Conservation (phyloP, 2,797 vertebrate species). For the Acrossocheilus wenchowensis region DNA sequence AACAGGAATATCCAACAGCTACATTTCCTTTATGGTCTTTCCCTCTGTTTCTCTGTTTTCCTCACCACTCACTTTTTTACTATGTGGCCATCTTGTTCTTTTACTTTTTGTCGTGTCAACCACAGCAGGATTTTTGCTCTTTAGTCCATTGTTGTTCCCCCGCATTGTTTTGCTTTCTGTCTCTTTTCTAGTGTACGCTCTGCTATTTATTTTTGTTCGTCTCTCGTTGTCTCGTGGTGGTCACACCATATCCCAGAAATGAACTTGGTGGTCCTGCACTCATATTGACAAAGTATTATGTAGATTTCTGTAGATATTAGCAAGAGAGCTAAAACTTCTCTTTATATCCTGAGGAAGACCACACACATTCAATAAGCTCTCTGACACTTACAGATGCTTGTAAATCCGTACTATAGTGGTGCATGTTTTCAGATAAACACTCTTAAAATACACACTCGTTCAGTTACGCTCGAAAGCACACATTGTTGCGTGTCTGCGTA, state of each 20-base stretch:
- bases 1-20: conserved; percentile 37
- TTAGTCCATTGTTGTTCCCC: conserved; percentile 12
- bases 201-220: conserved; percentile 33
- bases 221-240: conserved; percentile 37
- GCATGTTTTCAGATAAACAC: conserved; percentile 29
- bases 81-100: background rate
- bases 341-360: conserved; percentile 24
- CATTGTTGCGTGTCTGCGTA: background rate
- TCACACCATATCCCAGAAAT: conserved; percentile 41
- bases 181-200: conserved; percentile 15
- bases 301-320: conserved; percentile 62
- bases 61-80: background rate
- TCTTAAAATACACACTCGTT: background rate
- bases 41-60: conserved; percentile 16
- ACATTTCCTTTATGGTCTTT: conserved; percentile 27
- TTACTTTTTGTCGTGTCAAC: background rate
- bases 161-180: conserved; percentile 12
- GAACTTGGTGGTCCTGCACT: conserved; percentile 42
- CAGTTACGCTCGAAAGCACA: background rate
- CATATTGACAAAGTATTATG: conserved; percentile 58
- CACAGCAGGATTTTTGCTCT: conserved; percentile 8
- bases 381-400: conserved; percentile 18
- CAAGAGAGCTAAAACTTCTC: conserved; percentile 44
- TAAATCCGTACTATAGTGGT: background rate
- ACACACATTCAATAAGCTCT: conserved; percentile 26